A percentile compares a stretch with the other conserved stretches of the same genome.
These are phyloP conservation scores for Procavia capensis DNA, from an alignment of 2,113 vertebrate genomes.

Conservation along the genomic window DNA sequence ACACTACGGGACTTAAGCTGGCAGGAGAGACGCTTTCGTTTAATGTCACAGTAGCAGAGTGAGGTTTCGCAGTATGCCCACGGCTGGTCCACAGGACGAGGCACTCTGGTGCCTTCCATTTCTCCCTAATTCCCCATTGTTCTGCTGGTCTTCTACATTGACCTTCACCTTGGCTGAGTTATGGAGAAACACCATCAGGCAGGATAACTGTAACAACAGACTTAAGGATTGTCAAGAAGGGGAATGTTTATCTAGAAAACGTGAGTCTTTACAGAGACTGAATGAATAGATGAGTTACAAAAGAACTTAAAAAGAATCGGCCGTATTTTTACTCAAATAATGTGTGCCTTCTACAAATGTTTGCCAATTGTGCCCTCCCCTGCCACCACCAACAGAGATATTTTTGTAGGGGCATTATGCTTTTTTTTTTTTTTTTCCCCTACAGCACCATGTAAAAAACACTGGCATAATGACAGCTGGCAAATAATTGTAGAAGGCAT, in stretches of 20 bases:
- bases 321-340: too few species aligned
- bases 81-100: background rate
- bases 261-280: background rate
- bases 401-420: too few species aligned
- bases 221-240: background rate
- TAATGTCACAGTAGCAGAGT: background rate
- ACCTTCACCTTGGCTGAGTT: background rate
- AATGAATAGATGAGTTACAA: background rate
- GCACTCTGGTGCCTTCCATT: fast-evolving
- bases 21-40: background rate
- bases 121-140: too few species aligned
- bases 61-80: fast-evolving
- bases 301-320: background rate
- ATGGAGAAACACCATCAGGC: background rate
- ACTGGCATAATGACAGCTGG: too few species aligned
- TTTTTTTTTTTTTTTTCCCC: too few species aligned
- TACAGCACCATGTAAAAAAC: too few species aligned
- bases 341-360: too few species aligned
- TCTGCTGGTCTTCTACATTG: background rate
- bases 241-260: background rate
- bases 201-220: background rate
- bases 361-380: too few species aligned
- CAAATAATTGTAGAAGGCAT: too few species aligned
- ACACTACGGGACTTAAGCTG: background rate
- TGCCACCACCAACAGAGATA: too few species aligned